Evolutionary conservation across 2,797 vertebrate species (phyloP).

Genomic region (Cephalopachus bancanus): DNA sequence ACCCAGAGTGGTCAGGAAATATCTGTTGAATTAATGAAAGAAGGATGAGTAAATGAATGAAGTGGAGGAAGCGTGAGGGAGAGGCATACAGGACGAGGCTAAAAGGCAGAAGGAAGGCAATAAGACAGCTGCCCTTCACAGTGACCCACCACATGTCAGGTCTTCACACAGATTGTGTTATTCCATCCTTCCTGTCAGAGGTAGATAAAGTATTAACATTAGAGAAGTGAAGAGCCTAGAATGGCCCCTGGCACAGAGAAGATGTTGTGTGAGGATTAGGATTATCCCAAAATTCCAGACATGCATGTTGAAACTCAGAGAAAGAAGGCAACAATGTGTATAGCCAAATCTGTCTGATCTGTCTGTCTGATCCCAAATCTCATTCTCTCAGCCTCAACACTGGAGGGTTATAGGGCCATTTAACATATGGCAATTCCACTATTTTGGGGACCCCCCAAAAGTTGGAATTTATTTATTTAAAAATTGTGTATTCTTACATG

Average conservation of each 20-base stretch:
- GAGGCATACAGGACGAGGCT: not conserved
- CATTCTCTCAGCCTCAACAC: not conserved
- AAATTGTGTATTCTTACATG: too few species aligned
- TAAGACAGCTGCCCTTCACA: accelerated
- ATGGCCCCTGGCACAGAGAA: not conserved
- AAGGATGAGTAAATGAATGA: not conserved
- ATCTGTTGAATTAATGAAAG: not conserved
- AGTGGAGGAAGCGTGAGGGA: not conserved
- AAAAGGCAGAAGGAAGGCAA: not conserved
- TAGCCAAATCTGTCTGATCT: not conserved
- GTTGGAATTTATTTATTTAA: too few species aligned
- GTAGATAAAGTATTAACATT: not conserved
- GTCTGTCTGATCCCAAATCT: not conserved
- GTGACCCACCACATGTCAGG: too few species aligned
- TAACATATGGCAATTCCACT: not conserved
- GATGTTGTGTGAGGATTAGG: not conserved
- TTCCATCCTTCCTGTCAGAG: not conserved
- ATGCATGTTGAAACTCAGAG: not conserved
- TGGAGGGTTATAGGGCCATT: not conserved
- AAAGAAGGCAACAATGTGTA: not conserved
- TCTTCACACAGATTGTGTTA: not conserved
- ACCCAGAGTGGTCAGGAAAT: not conserved
- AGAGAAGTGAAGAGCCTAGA: not conserved
- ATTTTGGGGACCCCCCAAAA: too few species aligned
- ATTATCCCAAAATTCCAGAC: not conserved